Evolutionary conservation across 2,113 vertebrate genomes (phyloP), one percentile per base, ranked within the genome.

Genomic region (Melanerpes aurifrons): DNA sequence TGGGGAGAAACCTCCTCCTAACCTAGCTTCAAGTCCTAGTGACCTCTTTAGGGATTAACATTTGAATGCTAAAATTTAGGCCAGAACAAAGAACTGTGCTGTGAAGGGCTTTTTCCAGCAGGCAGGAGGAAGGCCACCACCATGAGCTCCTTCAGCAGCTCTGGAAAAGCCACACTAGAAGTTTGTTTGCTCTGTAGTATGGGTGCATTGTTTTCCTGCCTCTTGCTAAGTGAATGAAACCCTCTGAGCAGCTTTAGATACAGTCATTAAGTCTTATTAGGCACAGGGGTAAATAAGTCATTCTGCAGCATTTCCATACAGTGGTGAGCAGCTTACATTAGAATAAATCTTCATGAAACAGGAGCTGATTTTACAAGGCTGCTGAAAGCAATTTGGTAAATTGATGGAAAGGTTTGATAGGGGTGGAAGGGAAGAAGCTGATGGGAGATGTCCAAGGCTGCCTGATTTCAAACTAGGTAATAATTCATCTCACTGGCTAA

Each of bases 31-130:
- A 68, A 45, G 24, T 86, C 58, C 2, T 3, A 57, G 43, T 68
- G 82, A 26, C 25, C 20, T 32, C 50, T 94, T 94, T 22, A 71
- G 73, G 54, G 32, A 68, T 77, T 75, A 74, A 64, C 25, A 29
- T 56, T 26, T 82, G 47, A 73, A 48, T 61, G 57, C 56, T 82
- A 74, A 92, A 92, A 59, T 79, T 72, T 2, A 77, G 31, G 25
- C 29, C 54, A 64, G 70, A 92, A 92, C 45, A 86, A 90, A 92
- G 78, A 87, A 67, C 47, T 78, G 6, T 58, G 13, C 94, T 85
- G 62, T 25, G 56, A n/a, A 82, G 64, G 48, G 13, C 25, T 15
- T 78, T 71, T 84, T 78, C 32, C 28, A 89, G 40, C 28, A 63
- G 53, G 18, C 48, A 43, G 24, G 25, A 53, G 13, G 19, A 68